Base-by-base conservation (phyloP, 1,140 invertebrate species). In the Leptinotarsa lineolata region DNA sequence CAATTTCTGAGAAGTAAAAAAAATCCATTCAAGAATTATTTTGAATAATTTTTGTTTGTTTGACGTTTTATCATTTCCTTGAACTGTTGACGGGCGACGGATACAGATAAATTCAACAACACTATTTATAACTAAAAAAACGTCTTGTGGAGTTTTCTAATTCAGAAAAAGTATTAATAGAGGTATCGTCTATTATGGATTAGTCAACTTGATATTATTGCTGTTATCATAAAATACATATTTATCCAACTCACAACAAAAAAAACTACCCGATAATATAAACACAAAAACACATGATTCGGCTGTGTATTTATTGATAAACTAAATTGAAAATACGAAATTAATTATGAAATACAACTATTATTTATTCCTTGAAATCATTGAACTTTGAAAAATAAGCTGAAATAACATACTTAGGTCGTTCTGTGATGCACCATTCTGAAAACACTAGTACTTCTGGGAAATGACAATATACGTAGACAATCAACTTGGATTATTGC, bases 381-480 rank as follows among this genome's bases (percentile, higher is more conserved):
- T 13, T 54, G 48, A 54, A 54, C 15, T 54, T 16, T 18, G n/a
- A 54, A 54, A 54, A 54, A 54, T 54, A 54, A 54, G n/a, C 48
- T 15, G 15, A 54, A 54, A 54, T 54, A 54, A n/a, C 48, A 54
- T 54, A 54, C 48, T 54, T 54, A 54, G 15, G 48, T 54, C 48
- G 48, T 54, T 54, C 48, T 54, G n/a, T 54, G 48, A 54, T 54
- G 48, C 48, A 54, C 48, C 48, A 54, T 54, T 54, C 48, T 54
- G 48, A 54, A 54, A 54, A 54, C 48, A 54, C 48, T 13, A 54
- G n/a, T 54, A 54, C 48, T 54, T 54, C 48, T 54, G 48, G 48
- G 48, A 54, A 54, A 54, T 54, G 48, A 54, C 48, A 54, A 54
- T 54, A 54, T 54, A 54, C 48, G 48, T 54, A 54, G 48, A 54